Evolutionary conservation across 2,797 vertebrate genomes (phyloP).

Genomic region (Chaetodon trifasciatus): DNA sequence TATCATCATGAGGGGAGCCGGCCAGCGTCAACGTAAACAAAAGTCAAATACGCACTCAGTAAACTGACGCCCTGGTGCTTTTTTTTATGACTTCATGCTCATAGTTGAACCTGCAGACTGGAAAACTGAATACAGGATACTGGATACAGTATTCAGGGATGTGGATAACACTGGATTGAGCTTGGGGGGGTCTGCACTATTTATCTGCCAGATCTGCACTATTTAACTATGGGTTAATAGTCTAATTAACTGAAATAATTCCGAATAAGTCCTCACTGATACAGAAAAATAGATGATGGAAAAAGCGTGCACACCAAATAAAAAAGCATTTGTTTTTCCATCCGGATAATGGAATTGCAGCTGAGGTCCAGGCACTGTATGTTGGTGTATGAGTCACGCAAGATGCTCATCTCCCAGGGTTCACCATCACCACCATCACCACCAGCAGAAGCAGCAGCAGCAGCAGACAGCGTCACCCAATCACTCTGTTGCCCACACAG

Average conservation of each 20-base stretch:
- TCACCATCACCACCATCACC: conserved; percentile 12
- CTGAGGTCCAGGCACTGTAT: conserved; percentile 39
- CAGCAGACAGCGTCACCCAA: conserved; percentile 53
- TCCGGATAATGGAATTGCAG: background rate
- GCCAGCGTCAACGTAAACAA: conserved; percentile 18
- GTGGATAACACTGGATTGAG: background rate
- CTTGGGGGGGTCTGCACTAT: background rate
- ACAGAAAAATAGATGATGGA: background rate
- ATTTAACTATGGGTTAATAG: background rate
- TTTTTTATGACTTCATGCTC: background rate
- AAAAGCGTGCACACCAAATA: background rate
- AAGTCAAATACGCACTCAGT: background rate
- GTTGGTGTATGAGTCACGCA: conserved; percentile 62
- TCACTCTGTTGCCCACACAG: conserved; percentile 52
- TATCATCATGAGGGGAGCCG: conserved; percentile 12
- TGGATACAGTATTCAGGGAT: background rate
- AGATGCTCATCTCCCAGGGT: conserved; percentile 48
- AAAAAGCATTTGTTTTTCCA: background rate
- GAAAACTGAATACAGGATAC: background rate
- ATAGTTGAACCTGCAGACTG: background rate
- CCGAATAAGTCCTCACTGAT: no score
- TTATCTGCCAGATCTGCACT: conserved; percentile 7
- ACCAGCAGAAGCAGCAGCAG: background rate
- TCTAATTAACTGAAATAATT: background rate
- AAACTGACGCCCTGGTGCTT: background rate